Base-by-base conservation (phyloP, 2,797 vertebrate genomes). In the Sus cebifrons region DNA sequence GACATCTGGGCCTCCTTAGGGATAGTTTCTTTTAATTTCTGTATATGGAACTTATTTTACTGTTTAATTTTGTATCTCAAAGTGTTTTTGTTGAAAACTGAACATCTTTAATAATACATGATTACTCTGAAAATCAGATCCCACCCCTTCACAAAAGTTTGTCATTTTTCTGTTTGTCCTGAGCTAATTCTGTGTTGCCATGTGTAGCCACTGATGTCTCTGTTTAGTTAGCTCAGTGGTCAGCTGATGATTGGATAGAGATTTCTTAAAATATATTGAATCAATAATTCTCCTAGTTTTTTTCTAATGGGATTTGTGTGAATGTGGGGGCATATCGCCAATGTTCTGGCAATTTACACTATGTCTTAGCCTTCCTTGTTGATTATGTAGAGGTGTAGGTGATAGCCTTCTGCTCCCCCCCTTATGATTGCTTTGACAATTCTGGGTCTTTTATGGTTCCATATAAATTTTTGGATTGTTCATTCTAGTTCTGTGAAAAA, bases 41-140 rank as follows among this genome's bases (percentile, higher is more conserved):
- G 0, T 44, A 12, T 49, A 54, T 44, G 12, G 58, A 13, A 44
- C 8, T 74, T 36, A 27, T 0, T 58, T 89, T 56, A 62, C 36
- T 78, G 4, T 92, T 89, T 91, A 21, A 49, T 89, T 92, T 58
- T 25, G 77, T 78, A 4, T 60, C 25, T 65, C 6, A 49, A 71
- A 29, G 58, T 12, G 32, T 92, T 71, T 91, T 52, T 70, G 32
- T 77, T 92, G 54, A 83, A 87, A 95, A 77, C 11, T 83, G 18
- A n/a, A 20, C 7, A 67, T 86, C 1, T 86, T 96, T 32, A 86
- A 58, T 83, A 85, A 70, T 74, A 81, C 36, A 21, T 23, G 11
- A 6, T 70, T 84, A 21, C 52, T 73, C 54, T 89, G 23, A 27
- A 95, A 92, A 81, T 85, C 17, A 74, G 25, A 62, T 62, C 15